Conservation (phyloP, 2,113 vertebrate species). For the Gobiocypris rarus region DNA sequence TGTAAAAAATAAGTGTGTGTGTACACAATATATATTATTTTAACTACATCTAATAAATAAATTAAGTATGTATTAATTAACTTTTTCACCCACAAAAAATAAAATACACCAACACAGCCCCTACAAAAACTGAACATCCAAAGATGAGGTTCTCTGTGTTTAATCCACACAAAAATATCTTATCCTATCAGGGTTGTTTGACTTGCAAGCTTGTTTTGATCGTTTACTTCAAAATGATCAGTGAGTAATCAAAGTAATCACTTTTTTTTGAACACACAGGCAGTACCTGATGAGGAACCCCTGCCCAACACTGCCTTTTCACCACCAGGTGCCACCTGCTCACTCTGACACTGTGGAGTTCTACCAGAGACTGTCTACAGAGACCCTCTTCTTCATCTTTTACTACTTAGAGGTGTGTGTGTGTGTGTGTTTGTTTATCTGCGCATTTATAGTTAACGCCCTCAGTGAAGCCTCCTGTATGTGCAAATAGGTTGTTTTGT, state of each 20-base stretch:
- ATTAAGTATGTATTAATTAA: too few species aligned
- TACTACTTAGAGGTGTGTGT: constrained; percentile 78
- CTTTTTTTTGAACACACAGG: constrained; percentile 56
- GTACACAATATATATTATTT: too few species aligned
- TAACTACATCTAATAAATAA: too few species aligned
- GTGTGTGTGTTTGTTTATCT: not conserved
- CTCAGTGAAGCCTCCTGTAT: not conserved
- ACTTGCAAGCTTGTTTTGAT: not conserved
- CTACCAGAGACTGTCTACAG: constrained; percentile 82
- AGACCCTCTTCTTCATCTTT: constrained; percentile 85
- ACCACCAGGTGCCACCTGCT: constrained; percentile 81
- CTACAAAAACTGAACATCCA: too few species aligned
- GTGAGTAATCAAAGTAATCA: not conserved
- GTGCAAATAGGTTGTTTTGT: not conserved
- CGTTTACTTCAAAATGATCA: not conserved
- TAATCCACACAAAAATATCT: not conserved
- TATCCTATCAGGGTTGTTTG: not conserved
- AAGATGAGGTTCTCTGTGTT: not conserved
- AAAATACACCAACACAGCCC: too few species aligned
- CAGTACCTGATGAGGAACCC: constrained; percentile 82
- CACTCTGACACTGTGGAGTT: constrained; percentile 83
- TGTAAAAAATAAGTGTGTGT: too few species aligned
- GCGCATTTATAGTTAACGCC: constrained; percentile 31
- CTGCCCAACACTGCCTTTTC: constrained; percentile 82
- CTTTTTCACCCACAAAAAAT: too few species aligned